Conservation (phyloP, 2,797 vertebrate species). For the Ateles fusciceps region DNA sequence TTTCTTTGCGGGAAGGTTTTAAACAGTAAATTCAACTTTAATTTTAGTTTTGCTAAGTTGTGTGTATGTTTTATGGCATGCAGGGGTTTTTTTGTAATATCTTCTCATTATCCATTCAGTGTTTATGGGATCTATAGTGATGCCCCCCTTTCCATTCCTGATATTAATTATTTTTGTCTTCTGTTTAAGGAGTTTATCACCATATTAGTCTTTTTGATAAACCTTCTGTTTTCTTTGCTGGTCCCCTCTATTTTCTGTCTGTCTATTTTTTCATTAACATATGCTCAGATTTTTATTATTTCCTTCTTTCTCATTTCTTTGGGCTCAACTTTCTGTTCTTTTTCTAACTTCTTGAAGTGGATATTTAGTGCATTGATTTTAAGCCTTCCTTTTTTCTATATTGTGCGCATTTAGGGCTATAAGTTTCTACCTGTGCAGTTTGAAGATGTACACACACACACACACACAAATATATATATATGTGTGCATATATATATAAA, state of each 20-base stretch:
- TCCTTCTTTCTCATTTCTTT: background rate
- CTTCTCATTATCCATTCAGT: background rate
- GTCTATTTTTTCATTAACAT: background rate
- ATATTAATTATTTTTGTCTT: background rate
- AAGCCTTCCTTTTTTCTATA: background rate
- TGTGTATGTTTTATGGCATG: background rate
- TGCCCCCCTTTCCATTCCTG: background rate
- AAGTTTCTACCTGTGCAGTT: too few relatives aligned
- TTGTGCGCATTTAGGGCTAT: too few relatives aligned
- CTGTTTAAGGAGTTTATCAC: background rate
- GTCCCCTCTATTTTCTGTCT: background rate
- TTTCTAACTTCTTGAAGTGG: background rate
- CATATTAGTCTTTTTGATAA: background rate
- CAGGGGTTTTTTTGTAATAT: background rate
- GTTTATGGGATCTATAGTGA: background rate
- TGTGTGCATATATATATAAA: background rate
- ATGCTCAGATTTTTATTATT: background rate
- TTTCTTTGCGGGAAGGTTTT: background rate
- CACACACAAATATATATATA: too few relatives aligned
- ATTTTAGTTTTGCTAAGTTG: slow-evolving; percentile 32
- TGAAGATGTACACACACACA: too few relatives aligned
- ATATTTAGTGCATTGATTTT: background rate
- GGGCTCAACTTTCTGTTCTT: background rate
- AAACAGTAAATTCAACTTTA: background rate
- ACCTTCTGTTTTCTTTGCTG: background rate